Evolutionary conservation across 2,888 invertebrate genomes (phyloP).

Genomic region (Torymus aiolomorphi): DNA sequence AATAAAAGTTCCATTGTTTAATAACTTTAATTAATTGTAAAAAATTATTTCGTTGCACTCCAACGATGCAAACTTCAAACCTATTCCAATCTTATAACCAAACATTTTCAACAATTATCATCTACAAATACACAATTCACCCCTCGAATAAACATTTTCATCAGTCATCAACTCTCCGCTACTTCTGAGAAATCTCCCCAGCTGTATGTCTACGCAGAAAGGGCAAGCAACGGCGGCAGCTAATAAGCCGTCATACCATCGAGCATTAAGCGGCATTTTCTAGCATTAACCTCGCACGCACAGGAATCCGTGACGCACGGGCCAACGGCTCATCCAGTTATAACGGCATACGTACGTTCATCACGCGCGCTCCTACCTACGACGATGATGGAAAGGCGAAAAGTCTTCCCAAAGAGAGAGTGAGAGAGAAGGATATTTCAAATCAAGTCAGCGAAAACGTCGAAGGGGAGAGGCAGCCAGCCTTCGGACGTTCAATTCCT

Average conservation of each 20-base stretch:
- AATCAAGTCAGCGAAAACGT: constrained; percentile 32
- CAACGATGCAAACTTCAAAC: no score
- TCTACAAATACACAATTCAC: no score
- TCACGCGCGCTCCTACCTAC: constrained; percentile 62
- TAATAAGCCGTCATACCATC: constrained; percentile 27
- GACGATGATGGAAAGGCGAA: constrained; percentile 50
- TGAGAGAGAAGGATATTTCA: constrained; percentile 25
- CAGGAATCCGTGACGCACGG: background rate
- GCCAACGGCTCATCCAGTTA: background rate
- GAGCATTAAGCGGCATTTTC: constrained; percentile 43
- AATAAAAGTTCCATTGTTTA: no score
- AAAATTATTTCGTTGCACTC: no score
- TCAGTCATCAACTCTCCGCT: background rate
- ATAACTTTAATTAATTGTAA: no score
- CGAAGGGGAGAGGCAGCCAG: constrained; percentile 53
- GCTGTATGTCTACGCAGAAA: background rate
- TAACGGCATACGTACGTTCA: constrained; percentile 62
- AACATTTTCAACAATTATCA: no score
- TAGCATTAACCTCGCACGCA: constrained; percentile 23
- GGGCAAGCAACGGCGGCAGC: background rate
- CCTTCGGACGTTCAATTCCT: constrained; percentile 46
- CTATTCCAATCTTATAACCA: no score
- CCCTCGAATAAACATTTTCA: no score
- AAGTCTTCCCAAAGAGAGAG: constrained; percentile 47
- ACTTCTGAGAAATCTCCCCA: background rate